Evolutionary conservation across 2,797 vertebrate genomes (phyloP).

Genomic region (Malurus splendens): DNA sequence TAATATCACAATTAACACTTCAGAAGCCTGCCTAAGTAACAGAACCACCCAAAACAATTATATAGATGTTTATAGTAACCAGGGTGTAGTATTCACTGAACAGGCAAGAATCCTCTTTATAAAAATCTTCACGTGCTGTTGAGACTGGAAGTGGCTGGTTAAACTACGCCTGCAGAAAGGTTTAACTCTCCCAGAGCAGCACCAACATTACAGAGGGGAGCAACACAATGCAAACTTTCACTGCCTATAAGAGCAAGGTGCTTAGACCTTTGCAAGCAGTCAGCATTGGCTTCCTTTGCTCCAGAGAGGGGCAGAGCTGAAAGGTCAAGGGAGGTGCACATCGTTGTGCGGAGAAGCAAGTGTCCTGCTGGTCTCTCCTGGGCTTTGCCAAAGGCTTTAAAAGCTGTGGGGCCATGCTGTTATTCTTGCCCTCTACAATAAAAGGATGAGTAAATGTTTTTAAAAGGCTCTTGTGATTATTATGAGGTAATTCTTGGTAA

Average conservation of each 20-base stretch:
- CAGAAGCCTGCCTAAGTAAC: neutral
- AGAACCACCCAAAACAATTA: neutral
- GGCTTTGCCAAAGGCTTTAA: neutral
- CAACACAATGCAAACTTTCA: neutral
- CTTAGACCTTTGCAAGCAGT: neutral
- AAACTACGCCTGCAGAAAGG: neutral
- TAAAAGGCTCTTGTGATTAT: neutral
- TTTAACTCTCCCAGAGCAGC: neutral
- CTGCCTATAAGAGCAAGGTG: neutral
- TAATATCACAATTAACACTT: neutral
- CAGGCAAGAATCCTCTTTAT: neutral
- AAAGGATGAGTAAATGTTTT: neutral
- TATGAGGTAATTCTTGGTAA: neutral
- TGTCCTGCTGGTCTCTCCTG: neutral
- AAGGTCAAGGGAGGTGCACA: neutral
- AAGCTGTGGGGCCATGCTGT: neutral
- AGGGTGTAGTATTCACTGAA: neutral
- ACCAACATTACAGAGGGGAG: neutral
- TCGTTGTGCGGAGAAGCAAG: neutral
- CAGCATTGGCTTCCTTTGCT: neutral
- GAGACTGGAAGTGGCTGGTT: neutral
- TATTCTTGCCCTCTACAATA: neutral
- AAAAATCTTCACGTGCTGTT: neutral
- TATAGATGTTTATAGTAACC: neutral
- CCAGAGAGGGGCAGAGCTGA: neutral